Evolutionary conservation across 2,113 vertebrate species (phyloP), one percentile per base, ranked within the genome.

Genomic region (Scortum barcoo): DNA sequence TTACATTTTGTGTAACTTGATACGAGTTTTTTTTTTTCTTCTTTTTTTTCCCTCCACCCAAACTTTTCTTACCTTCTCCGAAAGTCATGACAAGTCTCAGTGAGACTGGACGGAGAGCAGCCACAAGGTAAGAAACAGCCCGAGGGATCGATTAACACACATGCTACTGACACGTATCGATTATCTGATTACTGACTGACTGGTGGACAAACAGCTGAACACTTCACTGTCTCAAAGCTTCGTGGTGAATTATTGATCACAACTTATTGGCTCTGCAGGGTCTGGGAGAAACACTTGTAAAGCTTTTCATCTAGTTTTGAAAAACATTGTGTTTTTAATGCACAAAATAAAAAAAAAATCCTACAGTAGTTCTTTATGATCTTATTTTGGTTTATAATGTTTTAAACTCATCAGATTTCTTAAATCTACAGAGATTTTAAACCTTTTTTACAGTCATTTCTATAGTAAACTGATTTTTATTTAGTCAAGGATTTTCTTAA

Each of bases 41-140:
- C 24, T 77, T 77, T 75, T 88, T n/a, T n/a, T n/a, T n/a, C n/a
- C 72, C 83, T 89, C 88, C 33, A 36, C 33, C 90, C 81, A 75
- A 91, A 90, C 79, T 89, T 90, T 89, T 82, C 79, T 63, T 87
- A 86, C 72, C 87, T 86, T 83, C 79, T 76, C 17, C 0, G 78
- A 89, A 81, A 92, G 86, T 84, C 85, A 86, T 89, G 93, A 84
- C 50, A 76, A 88, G 77, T 38, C 26, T 40, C 86, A 91, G 76
- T 81, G 88, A 76, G 88, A 44, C 83, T 69, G 71, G 48, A 70
- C 78, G 57, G 70, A 68, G 68, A 65, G 60, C 53, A 72, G 84
- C 76, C 78, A 88, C 28, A 72, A 93, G 93, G 93, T 93, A 93
- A 88, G 91, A 28, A 4, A 33, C 60, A n/a, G 44, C 11, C 76